These are phyloP conservation scores for Conomelus anceps DNA, from an alignment of 2,888 invertebrate species.

Conservation along the genomic window DNA sequence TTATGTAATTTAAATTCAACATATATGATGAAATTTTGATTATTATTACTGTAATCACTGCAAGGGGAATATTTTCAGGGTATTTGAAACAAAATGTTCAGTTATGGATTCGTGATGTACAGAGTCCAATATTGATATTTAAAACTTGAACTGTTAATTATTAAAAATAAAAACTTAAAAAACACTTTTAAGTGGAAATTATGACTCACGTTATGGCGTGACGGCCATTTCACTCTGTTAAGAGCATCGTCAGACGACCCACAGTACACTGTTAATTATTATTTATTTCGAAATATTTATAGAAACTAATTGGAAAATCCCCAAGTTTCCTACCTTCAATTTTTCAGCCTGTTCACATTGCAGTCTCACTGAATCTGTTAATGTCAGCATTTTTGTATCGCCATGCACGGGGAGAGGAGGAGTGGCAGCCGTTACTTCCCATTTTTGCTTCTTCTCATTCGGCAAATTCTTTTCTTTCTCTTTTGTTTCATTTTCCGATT, in stretches of 20 bases:
- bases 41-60: not conserved
- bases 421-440: slow-evolving; percentile 59
- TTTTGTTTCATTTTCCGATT: slow-evolving; percentile 48
- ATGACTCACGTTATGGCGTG: too few relatives aligned
- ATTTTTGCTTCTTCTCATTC: slow-evolving; percentile 46
- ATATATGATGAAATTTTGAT: not conserved
- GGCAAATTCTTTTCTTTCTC: slow-evolving; percentile 38
- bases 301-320: not conserved
- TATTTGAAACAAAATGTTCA: too few relatives aligned
- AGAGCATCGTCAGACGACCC: too few relatives aligned
- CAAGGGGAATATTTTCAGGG: slow-evolving; percentile 7
- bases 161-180: too few relatives aligned
- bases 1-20: too few relatives aligned
- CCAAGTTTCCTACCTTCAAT: slow-evolving; percentile 37
- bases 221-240: too few relatives aligned
- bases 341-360: slow-evolving; percentile 47
- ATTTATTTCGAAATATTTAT: not conserved
- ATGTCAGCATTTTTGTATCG: slow-evolving; percentile 47
- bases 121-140: too few relatives aligned
- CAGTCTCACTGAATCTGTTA: slow-evolving; percentile 52
- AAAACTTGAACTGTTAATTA: not conserved
- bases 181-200: too few relatives aligned
- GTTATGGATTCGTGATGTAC: too few relatives aligned
- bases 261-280: too few relatives aligned
- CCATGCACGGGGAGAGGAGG: slow-evolving; percentile 53